A percentile compares a stretch with the other conserved stretches of the same genome.
phyloP scores from a whole-genome alignment of 2,797 vertebrate species.

The Sparus aurata region DNA sequence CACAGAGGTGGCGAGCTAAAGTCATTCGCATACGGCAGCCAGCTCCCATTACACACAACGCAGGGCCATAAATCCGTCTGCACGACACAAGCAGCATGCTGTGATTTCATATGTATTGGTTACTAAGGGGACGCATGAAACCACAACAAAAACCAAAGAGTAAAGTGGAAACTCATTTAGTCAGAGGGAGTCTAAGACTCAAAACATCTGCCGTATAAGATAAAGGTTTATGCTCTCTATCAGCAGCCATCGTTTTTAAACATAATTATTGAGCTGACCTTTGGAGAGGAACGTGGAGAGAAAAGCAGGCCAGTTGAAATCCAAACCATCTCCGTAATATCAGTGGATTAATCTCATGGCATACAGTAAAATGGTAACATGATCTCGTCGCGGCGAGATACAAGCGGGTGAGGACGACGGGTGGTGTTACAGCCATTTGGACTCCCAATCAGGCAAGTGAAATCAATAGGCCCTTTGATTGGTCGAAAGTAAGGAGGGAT shows the following conservation, averaged over 20 bases:
- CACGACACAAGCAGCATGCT: slow-evolving; percentile 69
- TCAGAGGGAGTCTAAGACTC: slow-evolving; percentile 54
- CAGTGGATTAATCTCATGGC: slow-evolving; percentile 72
- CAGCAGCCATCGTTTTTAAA: slow-evolving; percentile 50
- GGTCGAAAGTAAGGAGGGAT: slow-evolving; percentile 66
- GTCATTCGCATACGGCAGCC: slow-evolving; percentile 69
- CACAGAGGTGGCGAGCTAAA: slow-evolving; percentile 73
- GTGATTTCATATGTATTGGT: slow-evolving; percentile 82
- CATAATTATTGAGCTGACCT: slow-evolving; percentile 56
- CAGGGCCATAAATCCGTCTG: slow-evolving; percentile 76
- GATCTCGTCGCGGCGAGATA: slow-evolving; percentile 68
- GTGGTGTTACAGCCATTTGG: slow-evolving; percentile 65
- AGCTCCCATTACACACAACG: slow-evolving; percentile 78
- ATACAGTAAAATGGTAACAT: slow-evolving; percentile 73
- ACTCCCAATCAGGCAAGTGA: slow-evolving; percentile 60
- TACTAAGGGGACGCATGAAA: slow-evolving; percentile 74
- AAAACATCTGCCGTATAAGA: slow-evolving; percentile 52
- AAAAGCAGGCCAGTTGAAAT: slow-evolving; percentile 67
- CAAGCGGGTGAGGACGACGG: slow-evolving; percentile 58
- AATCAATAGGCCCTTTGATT: slow-evolving; percentile 72
- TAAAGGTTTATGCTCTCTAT: slow-evolving; percentile 54
- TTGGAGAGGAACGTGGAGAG: slow-evolving; percentile 49
- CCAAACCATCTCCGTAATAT: slow-evolving; percentile 68
- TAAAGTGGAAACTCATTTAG: slow-evolving; percentile 58
- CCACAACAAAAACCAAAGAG: slow-evolving; percentile 75